These are phyloP conservation scores for Nyctibius grandis DNA, from an alignment of 2,797 vertebrate genomes.

Conservation along the genomic window DNA sequence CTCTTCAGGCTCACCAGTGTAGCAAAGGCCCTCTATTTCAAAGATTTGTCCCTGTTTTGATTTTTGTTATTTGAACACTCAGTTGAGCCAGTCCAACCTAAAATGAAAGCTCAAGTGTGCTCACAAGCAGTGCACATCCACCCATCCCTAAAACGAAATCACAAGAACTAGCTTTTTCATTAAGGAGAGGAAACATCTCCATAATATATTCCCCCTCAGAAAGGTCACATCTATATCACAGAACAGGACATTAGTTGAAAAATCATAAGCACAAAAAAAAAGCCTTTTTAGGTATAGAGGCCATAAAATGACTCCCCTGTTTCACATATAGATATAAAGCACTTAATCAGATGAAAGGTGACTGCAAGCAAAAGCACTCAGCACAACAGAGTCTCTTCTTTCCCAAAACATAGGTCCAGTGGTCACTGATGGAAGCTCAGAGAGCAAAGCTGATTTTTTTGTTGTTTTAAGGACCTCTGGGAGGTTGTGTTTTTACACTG, in stretches of 20 bases:
- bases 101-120: not conserved
- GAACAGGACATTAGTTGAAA: not conserved
- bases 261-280: not conserved
- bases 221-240: not conserved
- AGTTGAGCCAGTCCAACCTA: not conserved
- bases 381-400: rapidly evolving
- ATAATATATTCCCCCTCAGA: not conserved
- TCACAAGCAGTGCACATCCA: not conserved
- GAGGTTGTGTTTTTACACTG: not conserved
- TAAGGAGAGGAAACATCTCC: not conserved
- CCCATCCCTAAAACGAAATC: not conserved
- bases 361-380: not conserved
- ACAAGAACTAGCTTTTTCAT: not conserved
- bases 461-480: not conserved
- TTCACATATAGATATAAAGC: rapidly evolving
- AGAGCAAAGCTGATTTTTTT: not conserved
- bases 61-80: not conserved
- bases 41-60: not conserved
- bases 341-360: not conserved
- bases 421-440: not conserved
- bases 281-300: not conserved
- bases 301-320: not conserved
- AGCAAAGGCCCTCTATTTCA: not conserved
- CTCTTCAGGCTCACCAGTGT: not conserved
- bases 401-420: not conserved